Evolutionary conservation across 2,113 vertebrate species (phyloP).

Genomic region (Paraplagusia blochii): DNA sequence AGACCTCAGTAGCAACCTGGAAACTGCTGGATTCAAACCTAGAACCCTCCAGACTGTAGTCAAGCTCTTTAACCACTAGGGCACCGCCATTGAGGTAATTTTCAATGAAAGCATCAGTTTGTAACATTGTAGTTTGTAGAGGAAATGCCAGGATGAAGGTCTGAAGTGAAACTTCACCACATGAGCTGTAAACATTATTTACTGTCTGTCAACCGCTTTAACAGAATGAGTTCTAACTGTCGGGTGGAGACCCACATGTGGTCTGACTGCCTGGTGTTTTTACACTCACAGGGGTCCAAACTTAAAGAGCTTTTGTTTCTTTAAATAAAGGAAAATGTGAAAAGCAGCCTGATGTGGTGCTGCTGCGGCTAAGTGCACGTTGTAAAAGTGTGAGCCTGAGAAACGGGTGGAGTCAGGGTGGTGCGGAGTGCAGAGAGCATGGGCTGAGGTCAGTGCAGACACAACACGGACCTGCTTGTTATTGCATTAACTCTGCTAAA

Average conservation of each 20-base stretch:
- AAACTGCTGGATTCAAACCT: no score
- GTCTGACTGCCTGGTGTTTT: no score
- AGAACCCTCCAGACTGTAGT: no score
- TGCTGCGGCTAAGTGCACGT: no score
- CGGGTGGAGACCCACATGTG: neutral
- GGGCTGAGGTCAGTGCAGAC: constrained; percentile 5
- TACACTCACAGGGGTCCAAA: no score
- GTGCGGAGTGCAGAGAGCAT: neutral
- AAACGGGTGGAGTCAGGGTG: constrained; percentile 9
- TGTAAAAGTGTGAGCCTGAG: no score
- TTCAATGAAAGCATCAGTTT: constrained; percentile 12
- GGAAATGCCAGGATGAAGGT: constrained; percentile 28
- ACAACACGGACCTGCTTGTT: constrained; percentile 24
- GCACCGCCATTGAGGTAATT: neutral
- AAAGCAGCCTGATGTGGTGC: no score
- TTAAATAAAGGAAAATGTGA: no score
- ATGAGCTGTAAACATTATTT: constrained; percentile 28
- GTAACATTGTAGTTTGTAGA: constrained; percentile 11
- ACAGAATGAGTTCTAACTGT: constrained; percentile 3
- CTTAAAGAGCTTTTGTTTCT: no score
- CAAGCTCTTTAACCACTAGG: no score
- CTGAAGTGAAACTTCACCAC: constrained; percentile 13
- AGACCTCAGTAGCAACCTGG: no score
- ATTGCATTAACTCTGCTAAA: constrained; percentile 40
- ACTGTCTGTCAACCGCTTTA: neutral